Conservation (phyloP, 2,797 vertebrate genomes). For the Enteromius fasciolatus region DNA sequence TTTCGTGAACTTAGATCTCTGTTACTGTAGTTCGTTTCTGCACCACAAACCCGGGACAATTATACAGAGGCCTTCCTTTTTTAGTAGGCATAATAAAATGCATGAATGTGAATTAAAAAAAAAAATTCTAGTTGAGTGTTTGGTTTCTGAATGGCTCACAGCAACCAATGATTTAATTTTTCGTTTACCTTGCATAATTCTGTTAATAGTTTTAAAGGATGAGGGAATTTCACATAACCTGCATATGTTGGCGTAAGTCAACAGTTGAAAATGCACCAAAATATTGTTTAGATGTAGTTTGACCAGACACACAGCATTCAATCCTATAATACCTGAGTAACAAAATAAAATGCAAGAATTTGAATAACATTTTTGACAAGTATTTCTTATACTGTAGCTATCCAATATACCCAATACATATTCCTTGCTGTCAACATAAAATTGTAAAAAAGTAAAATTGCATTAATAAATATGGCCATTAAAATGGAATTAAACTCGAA, state of each 20-base stretch:
- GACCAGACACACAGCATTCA: not conserved
- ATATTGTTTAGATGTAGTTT: not conserved
- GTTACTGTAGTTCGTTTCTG: too few relatives aligned
- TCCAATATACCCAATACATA: not conserved
- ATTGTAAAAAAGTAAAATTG: not conserved
- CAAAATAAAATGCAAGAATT: not conserved
- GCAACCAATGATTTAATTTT: not conserved
- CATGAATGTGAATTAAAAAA: not conserved
- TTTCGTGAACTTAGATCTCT: too few relatives aligned
- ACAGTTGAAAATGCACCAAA: not conserved
- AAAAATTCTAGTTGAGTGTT: too few relatives aligned
- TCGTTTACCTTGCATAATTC: not conserved
- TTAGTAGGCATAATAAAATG: not conserved
- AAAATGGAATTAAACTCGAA: not conserved
- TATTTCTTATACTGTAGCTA: not conserved
- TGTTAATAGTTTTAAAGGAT: not conserved
- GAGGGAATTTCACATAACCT: not conserved
- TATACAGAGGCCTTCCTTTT: not conserved
- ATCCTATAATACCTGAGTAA: not conserved
- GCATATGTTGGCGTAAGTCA: not conserved
- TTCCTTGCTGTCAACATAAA: not conserved
- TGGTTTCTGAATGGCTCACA: not conserved
- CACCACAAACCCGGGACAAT: not conserved
- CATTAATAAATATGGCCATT: not conserved
- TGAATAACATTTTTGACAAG: not conserved